These are phyloP conservation scores for Pomatorhinus ruficollis DNA, from an alignment of 2,113 vertebrate species.

Conservation along the genomic window DNA sequence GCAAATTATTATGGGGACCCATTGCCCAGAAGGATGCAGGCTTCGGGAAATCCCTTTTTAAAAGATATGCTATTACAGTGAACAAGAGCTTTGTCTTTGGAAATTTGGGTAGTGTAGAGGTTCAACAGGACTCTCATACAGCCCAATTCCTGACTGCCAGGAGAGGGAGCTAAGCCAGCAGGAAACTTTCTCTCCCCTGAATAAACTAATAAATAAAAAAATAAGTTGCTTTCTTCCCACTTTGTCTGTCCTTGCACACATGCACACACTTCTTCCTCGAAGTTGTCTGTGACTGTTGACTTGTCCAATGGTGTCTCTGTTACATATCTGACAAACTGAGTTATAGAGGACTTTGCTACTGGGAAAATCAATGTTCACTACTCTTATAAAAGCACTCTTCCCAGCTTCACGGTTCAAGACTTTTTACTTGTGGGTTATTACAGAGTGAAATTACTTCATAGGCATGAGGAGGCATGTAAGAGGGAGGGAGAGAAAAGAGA, in stretches of 20 bases:
- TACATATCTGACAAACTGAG: neutral
- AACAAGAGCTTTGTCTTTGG: neutral
- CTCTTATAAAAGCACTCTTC: neutral
- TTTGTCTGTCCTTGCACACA: neutral
- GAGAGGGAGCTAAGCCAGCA: constrained; percentile 37
- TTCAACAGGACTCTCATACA: neutral
- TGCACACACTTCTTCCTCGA: neutral
- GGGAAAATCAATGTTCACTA: neutral
- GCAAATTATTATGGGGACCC: neutral
- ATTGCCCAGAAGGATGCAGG: neutral
- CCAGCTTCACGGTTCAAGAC: neutral
- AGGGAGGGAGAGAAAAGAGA: neutral
- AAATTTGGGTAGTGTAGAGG: neutral
- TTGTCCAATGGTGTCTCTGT: neutral
- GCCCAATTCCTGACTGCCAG: neutral
- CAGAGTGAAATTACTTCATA: neutral
- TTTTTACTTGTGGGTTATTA: neutral
- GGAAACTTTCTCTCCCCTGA: neutral
- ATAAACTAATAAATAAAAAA: neutral
- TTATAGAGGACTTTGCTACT: neutral
- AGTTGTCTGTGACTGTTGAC: neutral
- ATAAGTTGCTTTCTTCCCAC: neutral
- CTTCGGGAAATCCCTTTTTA: neutral
- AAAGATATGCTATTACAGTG: neutral
- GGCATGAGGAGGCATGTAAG: neutral